Percentiles rank a stretch among this genome's conserved stretches.
phyloP scores from a whole-genome alignment of 2,113 vertebrate species.

The human (Homo sapiens) region DNA sequence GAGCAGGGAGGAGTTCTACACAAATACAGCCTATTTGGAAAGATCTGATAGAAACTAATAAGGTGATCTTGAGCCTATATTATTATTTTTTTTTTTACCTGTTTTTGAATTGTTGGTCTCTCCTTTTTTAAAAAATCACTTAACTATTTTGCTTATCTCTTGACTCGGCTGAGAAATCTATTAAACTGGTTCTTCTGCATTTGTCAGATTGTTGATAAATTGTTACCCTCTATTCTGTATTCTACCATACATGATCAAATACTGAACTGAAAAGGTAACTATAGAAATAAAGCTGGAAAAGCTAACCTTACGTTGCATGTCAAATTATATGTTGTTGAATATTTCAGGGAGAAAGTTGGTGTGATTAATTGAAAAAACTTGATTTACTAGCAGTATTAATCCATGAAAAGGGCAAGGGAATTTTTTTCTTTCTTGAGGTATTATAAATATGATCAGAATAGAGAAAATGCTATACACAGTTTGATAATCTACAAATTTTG shows the following conservation, averaged over 20 bases:
- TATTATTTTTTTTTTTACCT: neutral
- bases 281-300: constrained; percentile 38
- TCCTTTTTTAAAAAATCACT: neutral
- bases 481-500: neutral
- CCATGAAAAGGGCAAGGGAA: neutral
- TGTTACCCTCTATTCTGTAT: neutral
- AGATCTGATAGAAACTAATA: neutral
- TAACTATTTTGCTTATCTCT: neutral
- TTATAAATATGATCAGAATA: neutral
- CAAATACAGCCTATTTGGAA: neutral
- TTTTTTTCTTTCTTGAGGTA: neutral
- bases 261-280: neutral
- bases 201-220: constrained; percentile 48
- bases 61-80: neutral
- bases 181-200: constrained; percentile 4
- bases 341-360: neutral
- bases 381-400: constrained; percentile 40
- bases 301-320: neutral
- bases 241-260: neutral
- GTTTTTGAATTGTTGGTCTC: neutral
- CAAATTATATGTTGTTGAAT: neutral
- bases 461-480: neutral
- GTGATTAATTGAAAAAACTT: neutral
- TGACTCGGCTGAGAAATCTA: constrained; percentile 27
- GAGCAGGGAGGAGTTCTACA: neutral